phyloP scores from a whole-genome alignment of 1,140 invertebrate genomes.

The Saccostrea glomerata region DNA sequence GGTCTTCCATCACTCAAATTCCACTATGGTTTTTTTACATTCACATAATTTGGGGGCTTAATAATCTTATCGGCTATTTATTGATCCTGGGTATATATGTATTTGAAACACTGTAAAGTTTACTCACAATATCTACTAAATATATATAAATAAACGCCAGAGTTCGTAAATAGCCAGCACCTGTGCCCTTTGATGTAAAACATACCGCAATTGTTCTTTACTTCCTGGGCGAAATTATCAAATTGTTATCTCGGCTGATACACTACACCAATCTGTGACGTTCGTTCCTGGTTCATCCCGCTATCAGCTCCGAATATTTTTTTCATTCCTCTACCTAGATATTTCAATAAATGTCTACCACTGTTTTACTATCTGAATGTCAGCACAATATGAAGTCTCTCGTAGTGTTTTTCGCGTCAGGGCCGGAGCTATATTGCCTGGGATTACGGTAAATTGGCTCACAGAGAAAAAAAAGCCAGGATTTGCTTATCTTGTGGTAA shows the following conservation, averaged over 20 bases:
- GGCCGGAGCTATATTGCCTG: neutral
- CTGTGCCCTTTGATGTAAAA: constrained; percentile 37
- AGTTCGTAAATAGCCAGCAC: constrained; percentile 12
- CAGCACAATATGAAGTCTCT: constrained; percentile 9
- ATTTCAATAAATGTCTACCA: constrained; percentile 29
- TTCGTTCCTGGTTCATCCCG: neutral
- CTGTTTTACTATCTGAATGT: constrained; percentile 26
- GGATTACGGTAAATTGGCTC: constrained; percentile 29
- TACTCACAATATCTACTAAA: constrained; percentile 29
- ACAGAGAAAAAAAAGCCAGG: constrained; percentile 17
- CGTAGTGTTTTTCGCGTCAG: neutral
- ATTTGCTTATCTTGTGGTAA: constrained; percentile 30
- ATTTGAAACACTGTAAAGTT: constrained; percentile 29
- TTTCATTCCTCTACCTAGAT: constrained; percentile 3
- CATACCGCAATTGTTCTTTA: constrained; percentile 24
- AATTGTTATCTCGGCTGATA: constrained; percentile 6
- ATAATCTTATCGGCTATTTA: neutral
- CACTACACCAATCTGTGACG: neutral
- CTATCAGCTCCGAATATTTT: constrained; percentile 23
- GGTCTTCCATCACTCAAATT: neutral
- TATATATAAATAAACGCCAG: constrained; percentile 35
- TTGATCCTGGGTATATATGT: neutral
- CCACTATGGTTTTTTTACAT: neutral
- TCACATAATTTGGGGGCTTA: neutral
- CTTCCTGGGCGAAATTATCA: constrained; percentile 8